These are phyloP conservation scores for Ellobius talpinus DNA, from an alignment of 2,113 vertebrate species.

Conservation along the genomic window DNA sequence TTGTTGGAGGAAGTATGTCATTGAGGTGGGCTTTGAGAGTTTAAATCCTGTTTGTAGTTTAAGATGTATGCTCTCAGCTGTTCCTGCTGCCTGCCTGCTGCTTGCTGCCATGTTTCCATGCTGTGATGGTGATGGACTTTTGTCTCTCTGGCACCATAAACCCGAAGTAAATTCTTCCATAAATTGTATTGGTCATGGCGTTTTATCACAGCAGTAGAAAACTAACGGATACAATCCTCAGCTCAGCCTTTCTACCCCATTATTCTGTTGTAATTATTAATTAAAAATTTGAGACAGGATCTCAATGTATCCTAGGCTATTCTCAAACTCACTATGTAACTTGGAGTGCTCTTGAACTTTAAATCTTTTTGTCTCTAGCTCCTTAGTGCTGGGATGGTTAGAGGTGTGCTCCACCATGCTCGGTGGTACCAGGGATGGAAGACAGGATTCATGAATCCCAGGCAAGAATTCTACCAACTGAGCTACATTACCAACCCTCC, in stretches of 20 bases:
- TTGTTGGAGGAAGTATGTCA: not conserved
- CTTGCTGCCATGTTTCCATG: not conserved
- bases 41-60: not conserved
- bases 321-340: not conserved
- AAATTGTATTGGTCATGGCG: not conserved
- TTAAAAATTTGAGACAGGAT: not conserved
- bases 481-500: not conserved
- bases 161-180: not conserved
- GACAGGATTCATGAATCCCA: not conserved
- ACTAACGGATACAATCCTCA: not conserved
- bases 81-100: not conserved
- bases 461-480: not conserved
- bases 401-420: not conserved
- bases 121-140: not conserved
- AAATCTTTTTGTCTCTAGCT: not conserved
- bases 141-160: not conserved
- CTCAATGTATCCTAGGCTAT: not conserved
- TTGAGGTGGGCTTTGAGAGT: not conserved
- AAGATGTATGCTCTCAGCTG: not conserved
- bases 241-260: not conserved
- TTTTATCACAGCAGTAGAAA: not conserved
- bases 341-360: not conserved
- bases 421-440: not conserved
- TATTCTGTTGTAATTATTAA: not conserved
- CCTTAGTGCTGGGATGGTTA: not conserved